Base-by-base conservation (phyloP, 2,888 invertebrate genomes). In the Pelosia muscerda region DNA sequence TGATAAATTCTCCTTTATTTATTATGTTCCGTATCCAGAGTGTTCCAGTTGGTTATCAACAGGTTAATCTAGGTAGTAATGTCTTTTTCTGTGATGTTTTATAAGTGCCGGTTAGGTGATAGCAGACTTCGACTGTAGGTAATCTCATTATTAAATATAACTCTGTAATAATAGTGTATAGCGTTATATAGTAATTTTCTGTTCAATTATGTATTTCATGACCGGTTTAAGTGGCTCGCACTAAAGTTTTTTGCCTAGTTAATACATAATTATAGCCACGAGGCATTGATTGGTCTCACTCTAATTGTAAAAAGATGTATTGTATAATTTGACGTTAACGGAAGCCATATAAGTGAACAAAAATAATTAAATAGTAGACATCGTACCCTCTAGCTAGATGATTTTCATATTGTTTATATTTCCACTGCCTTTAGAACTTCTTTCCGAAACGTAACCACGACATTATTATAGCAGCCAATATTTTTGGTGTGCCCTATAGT, bases 211-310 rank as follows among this genome's bases (percentile, higher is more conserved):
- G 8, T n/a, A 49, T 49, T n/a, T n/a, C 49, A 49, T n/a, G n/a
- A 49, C 49, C 19, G 49, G 49, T 49, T 49, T 49, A n/a, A 49
- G 49, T n/a, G 49, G 49, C 49, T 49, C n/a, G 49, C n/a, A 49
- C 9, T 8, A 49, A 1, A 49, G 49, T 19, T 49, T 49, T 49
- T 49, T 49, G n/a, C n/a, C 49, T 49, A 49, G 49, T 49, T 6
- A 42, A 49, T n/a, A n/a, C n/a, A n/a, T 49, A 49, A 49, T 49
- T 49, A 49, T n/a, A 49, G 49, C 49, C 49, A n/a, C 49, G n/a
- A 49, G 49, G 49, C n/a, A 19, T 0, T 49, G 49, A 49, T n/a
- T n/a, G 49, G n/a, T 49, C 49, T 19, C 49, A 42, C 42, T n/a
- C 49, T n/a, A 49, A 49, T n/a, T 49, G 49, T 49, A 49, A 42